Base-by-base conservation (phyloP, 2,888 invertebrate species). In the Melitaea athalia region DNA sequence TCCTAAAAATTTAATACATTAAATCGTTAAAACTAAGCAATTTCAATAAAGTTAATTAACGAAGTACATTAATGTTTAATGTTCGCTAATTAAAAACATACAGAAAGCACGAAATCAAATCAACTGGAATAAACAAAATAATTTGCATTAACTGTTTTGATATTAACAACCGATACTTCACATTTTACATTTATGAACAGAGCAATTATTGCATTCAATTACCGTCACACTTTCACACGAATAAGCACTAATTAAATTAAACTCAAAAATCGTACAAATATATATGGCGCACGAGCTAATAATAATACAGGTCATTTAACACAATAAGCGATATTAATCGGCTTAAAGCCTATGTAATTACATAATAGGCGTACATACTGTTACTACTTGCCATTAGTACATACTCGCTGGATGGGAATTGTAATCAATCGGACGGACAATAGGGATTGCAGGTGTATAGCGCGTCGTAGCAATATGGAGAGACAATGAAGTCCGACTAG, bases 371-470 rank as follows among this genome's bases (percentile, higher is more conserved):
- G 70, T 52, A 67, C 59, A 69, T 62, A 67, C 62, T 64, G 71
- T 71, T 65, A 67, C 57, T 62, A 67, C 65, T 62, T 66, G 55
- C 69, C 73, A 74, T 75, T 73, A 74, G 75, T 74, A 75, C 68
- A 80, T 77, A 77, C 74, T 76, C 72, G 69, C 74, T 81, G 75
- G 81, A 83, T 83, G 81, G 82, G 79, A 80, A 85, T 85, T 84
- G 86, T 87, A 85, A 86, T 88, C 87, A 86, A 86, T 87, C 83
- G 84, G 79, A 67, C 77, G 76, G 78, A 87, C 87, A 87, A 88
- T 86, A 75, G 84, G 77, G 73, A 75, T 73, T 76, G 77, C 77
- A 75, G 75, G 70, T 74, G 65, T 71, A 74, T 72, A 69, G 71
- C 38, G 57, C 66, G 63, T 61, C 68, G 68, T 70, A 59, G 64